Evolutionary conservation across 2,113 vertebrate species (phyloP).

Genomic region (Perca fluviatilis): DNA sequence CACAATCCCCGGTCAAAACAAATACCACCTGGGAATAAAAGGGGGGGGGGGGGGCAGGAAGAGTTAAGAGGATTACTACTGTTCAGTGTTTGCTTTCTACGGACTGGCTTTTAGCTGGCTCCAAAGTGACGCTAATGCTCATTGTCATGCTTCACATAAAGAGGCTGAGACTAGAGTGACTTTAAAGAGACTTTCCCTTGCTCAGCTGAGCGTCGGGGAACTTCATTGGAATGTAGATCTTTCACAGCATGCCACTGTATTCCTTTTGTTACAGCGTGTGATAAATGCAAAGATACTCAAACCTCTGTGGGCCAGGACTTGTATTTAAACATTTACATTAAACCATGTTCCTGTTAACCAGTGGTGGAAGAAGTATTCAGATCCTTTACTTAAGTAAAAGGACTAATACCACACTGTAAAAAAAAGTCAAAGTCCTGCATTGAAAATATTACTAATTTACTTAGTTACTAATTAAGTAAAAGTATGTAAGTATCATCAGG

Average conservation of each 20-base stretch:
- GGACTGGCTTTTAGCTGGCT: constrained; percentile 28
- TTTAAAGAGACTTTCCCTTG: constrained; percentile 26
- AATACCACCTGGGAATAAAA: constrained; percentile 89
- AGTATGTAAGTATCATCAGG: too few species aligned
- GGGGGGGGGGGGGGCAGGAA: constrained; percentile 4
- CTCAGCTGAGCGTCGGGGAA: constrained; percentile 28
- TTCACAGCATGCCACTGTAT: constrained; percentile 35
- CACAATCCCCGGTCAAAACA: constrained; percentile 95
- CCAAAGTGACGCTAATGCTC: constrained; percentile 48
- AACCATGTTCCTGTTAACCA: not conserved
- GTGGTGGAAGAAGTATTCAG: too few species aligned
- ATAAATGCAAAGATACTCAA: constrained; percentile 38
- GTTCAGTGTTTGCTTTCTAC: constrained; percentile 42
- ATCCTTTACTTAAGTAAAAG: too few species aligned
- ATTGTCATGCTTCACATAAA: constrained; percentile 47
- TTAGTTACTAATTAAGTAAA: too few species aligned
- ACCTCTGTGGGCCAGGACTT: not conserved
- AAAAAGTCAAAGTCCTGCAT: too few species aligned
- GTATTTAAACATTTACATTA: not conserved
- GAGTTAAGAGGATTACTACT: constrained; percentile 53
- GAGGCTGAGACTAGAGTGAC: constrained; percentile 10
- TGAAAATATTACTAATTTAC: too few species aligned
- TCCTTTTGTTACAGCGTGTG: constrained; percentile 35
- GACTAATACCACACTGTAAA: too few species aligned
- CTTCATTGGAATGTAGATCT: constrained; percentile 51